Base-by-base conservation (phyloP, 2,888 invertebrate genomes). In the Ormyrus pomaceus region DNA sequence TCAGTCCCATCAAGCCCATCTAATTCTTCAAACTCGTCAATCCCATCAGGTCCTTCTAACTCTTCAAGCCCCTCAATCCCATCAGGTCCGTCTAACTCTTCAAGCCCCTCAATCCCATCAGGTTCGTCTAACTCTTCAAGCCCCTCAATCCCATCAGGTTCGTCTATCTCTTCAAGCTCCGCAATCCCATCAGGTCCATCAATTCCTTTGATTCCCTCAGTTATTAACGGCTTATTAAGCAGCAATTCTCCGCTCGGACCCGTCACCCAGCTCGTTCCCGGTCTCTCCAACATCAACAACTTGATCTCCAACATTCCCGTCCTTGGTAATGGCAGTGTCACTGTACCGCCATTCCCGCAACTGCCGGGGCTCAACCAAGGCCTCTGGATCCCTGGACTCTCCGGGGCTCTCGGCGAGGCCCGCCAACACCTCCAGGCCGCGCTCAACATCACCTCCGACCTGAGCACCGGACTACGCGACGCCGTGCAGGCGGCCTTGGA, bases 381-480 rank as follows among this genome's bases (percentile, higher is more conserved):
- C 2, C 69, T 83, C 0, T 69, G 19, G 7, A 75, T 82, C 7
- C 83, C 84, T 2, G 84, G 83, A 19, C 62, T 83, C 1, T 56
- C 74, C 6, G 34, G 51, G 7, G 85, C 85, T 7, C 62, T 85
- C 0, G 4, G 64, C 5, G 55, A 80, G 7, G 85, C 86, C 9
- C 81, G 84, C 6, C 56, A 80, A 6, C 84, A 84, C 62, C 53
- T 84, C 0, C 19, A 74, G 5, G 77, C 75, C 3, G 82, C 83
- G 34, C 72, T 86, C 0, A 82, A 82, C 10, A 76, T 85, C 58
- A 76, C 83, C 0, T 59, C 50, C 5, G 82, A 85, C 58, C 51
- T 86, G 5, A 55, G 73, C 6, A 64, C 80, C 8, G 85, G 85
- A 10, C 65, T 86, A n/a, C 76, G 83, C 34, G 77, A 82, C 7